Evolutionary conservation across 2,113 vertebrate genomes (phyloP), one percentile per base, ranked within the genome.

Genomic region (Piaya cayana): DNA sequence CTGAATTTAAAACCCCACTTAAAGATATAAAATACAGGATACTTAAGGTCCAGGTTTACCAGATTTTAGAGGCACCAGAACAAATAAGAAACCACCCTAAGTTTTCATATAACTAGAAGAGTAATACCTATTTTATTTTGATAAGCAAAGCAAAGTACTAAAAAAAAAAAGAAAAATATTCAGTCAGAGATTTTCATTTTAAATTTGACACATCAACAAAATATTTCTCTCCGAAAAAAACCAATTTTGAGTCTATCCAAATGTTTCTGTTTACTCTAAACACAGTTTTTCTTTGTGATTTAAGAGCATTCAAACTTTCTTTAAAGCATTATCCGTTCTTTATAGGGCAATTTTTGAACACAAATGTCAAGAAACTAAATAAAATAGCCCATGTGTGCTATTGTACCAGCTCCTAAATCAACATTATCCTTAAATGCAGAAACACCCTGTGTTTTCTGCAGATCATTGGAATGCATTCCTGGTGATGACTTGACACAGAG

Each of bases 271-370:
- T 93, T 59, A 5, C 76, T 92, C 72, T 29, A 8, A 93, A 78
- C 76, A 77, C 60, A 55, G 86, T 83, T 71, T 27, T 93, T 95
- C 91, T 88, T 59, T 18, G 47, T 96, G 96, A 97, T 94, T 97
- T 93, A 96, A 22, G 86, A 83, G 86, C 71, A 47, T 88, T 96
- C 94, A 93, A 93, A 93, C 94, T 94, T 94, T 94, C 81, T 93
- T 86, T 88, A 93, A 93, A 77, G 78, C 59, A 59, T 88, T 72
- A 64, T 82, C 29, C 52, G 9, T 90, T 56, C 94, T 95, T 96
- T 86, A 93, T 88, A 3, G 76, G 60, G 94, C 72, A 81, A 88
- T 93, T 94, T 95, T 93, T 92, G 92, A 95, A 95, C 93, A 90
- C 4, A 25, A 88, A 94, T 81, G 82, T 68, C 79, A 83, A 67